Percentiles rank a stretch among this genome's conserved stretches.
Conservation (phyloP, 2,888 invertebrate species). For the Tetranychus piercei region DNA sequence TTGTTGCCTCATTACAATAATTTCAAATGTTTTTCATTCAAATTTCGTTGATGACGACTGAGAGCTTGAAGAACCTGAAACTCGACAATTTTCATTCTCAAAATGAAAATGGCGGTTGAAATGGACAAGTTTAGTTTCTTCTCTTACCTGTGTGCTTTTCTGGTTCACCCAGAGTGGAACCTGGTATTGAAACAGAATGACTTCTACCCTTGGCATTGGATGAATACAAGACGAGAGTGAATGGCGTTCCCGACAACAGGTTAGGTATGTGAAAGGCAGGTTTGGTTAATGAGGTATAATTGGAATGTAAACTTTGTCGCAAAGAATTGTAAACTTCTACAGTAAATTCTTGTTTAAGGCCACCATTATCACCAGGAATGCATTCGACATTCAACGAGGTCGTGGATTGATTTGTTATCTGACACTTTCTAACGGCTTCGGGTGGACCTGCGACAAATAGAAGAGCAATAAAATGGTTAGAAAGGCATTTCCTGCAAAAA, state of each 20-base stretch:
- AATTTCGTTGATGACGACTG: no score
- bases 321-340: constrained; percentile 5
- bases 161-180: not conserved
- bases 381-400: constrained; percentile 9
- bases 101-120: no score
- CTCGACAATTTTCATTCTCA: no score
- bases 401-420: constrained; percentile 7
- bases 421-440: constrained; percentile 1
- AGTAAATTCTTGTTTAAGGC: constrained; percentile 5
- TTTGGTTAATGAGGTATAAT: not conserved
- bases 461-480: no score
- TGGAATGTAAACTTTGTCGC: not conserved
- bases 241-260: constrained; percentile 1
- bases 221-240: constrained; percentile 7
- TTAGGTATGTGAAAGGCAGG: constrained; percentile 5
- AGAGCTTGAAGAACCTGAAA: no score
- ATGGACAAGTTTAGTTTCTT: not conserved
- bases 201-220: constrained; percentile 3
- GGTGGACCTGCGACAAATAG: not conserved
- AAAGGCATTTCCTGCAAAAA: no score
- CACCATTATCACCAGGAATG: constrained; percentile 3
- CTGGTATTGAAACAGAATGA: not conserved
- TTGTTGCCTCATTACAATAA: no score
- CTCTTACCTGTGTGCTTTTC: constrained; percentile 5
- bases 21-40: no score